Evolutionary conservation across 2,888 invertebrate species (phyloP).

Genomic region (Sylvicola cinctus): DNA sequence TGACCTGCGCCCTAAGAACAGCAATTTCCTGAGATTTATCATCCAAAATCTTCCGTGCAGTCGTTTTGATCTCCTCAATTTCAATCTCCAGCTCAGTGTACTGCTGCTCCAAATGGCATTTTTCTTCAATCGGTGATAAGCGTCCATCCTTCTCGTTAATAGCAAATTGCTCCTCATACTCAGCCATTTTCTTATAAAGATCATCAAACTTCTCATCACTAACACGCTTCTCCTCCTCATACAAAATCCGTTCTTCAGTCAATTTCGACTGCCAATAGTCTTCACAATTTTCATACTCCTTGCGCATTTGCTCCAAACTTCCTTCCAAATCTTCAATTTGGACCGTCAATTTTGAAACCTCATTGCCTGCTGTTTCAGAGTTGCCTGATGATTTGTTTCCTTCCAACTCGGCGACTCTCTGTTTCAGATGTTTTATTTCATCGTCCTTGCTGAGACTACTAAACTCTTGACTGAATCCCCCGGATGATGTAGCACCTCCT

Average conservation of each 20-base stretch:
- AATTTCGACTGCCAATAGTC: slow-evolving; percentile 70
- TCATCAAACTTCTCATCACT: slow-evolving; percentile 57
- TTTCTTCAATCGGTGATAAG: slow-evolving; percentile 61
- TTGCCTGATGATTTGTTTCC: slow-evolving; percentile 15
- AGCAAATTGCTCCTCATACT: slow-evolving; percentile 55
- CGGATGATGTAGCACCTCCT: slow-evolving; percentile 9
- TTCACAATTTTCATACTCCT: slow-evolving; percentile 67
- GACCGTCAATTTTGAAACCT: slow-evolving; percentile 16
- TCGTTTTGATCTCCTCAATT: slow-evolving; percentile 32
- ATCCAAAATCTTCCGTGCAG: slow-evolving; percentile 30
- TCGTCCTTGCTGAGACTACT: slow-evolving; percentile 11
- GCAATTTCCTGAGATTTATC: slow-evolving; percentile 34
- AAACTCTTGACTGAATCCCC: slow-evolving; percentile 14
- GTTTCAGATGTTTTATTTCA: slow-evolving; percentile 15
- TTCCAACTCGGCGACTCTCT: slow-evolving; percentile 17
- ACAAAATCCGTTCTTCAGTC: slow-evolving; percentile 50
- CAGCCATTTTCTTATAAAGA: slow-evolving; percentile 50
- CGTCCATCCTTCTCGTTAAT: slow-evolving; percentile 27
- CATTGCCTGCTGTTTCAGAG: slow-evolving; percentile 6
- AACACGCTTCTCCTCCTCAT: slow-evolving; percentile 50
- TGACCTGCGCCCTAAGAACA: slow-evolving; percentile 28
- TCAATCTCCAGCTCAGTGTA: slow-evolving; percentile 51
- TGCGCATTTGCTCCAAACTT: slow-evolving; percentile 50
- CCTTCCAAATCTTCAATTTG: slow-evolving; percentile 46
- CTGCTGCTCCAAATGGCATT: slow-evolving; percentile 45